These are phyloP conservation scores for Ernsta delagoae DNA, from an alignment of 2,888 invertebrate genomes.

Conservation along the genomic window DNA sequence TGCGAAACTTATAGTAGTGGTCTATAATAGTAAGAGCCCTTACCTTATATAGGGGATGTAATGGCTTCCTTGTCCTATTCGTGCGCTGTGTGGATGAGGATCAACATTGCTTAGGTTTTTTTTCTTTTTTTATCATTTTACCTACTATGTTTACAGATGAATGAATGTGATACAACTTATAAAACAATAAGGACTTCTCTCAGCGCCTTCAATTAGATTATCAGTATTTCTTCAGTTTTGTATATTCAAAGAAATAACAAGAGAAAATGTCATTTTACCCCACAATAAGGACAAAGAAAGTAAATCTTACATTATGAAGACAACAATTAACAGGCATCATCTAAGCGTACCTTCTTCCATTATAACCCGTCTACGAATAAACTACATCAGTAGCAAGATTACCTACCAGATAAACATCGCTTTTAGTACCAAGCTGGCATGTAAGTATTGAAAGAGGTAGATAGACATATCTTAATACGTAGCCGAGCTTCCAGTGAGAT, in stretches of 20 bases:
- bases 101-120: not conserved
- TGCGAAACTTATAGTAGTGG: conserved; percentile 31
- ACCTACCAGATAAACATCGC: not conserved
- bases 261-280: not conserved
- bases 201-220: no score
- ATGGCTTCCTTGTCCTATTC: conserved; percentile 21
- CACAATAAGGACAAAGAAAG: not conserved
- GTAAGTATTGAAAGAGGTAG: conserved; percentile 5
- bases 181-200: no score
- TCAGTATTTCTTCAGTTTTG: no score
- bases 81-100: not conserved
- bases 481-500: conserved; percentile 1
- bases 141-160: no score
- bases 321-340: no score
- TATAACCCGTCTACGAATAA: not conserved
- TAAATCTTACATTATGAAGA: no score
- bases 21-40: conserved; percentile 23
- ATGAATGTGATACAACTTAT: no score
- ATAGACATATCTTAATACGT: not conserved
- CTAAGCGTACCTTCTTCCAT: not conserved
- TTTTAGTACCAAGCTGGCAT: not conserved
- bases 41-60: conserved; percentile 32
- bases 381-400: not conserved
- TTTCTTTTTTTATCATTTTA: no score
- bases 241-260: no score